These are phyloP conservation scores for Montifringilla adamsi DNA, from an alignment of 2,113 vertebrate species.

Conservation along the genomic window DNA sequence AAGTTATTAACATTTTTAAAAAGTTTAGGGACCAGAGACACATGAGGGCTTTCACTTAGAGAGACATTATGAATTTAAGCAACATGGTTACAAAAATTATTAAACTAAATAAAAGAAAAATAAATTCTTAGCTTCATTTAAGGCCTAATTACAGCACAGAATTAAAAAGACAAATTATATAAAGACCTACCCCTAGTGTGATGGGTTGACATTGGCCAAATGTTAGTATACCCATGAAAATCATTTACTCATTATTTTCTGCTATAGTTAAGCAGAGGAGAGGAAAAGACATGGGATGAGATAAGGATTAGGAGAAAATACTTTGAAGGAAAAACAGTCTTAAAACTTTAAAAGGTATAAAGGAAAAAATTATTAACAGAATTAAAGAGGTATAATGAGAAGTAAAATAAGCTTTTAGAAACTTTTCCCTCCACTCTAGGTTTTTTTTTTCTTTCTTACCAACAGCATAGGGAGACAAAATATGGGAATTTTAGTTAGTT, in stretches of 20 bases:
- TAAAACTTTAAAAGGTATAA: background rate
- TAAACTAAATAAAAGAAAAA: background rate
- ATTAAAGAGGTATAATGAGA: background rate
- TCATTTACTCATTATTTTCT: background rate
- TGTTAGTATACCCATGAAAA: background rate
- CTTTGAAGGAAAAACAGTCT: background rate
- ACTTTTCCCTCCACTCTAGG: background rate
- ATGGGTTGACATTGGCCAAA: background rate
- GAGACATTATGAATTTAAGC: background rate
- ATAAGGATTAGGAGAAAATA: background rate
- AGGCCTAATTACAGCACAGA: background rate
- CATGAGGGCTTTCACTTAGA: background rate
- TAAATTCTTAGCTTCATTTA: background rate
- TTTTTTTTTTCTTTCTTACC: background rate
- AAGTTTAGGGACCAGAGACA: background rate
- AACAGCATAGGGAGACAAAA: background rate
- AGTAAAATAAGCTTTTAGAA: background rate
- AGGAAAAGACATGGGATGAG: background rate
- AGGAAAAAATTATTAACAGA: background rate
- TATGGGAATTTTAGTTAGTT: background rate
- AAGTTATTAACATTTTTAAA: background rate
- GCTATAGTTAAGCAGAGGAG: background rate
- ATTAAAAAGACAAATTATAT: background rate
- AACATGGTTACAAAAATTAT: background rate
- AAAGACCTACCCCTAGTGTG: background rate